Percentiles rank a stretch among this genome's conserved stretches.
Evolutionary conservation across 1,140 invertebrate species (phyloP).

Genomic region (Drosophila orena): DNA sequence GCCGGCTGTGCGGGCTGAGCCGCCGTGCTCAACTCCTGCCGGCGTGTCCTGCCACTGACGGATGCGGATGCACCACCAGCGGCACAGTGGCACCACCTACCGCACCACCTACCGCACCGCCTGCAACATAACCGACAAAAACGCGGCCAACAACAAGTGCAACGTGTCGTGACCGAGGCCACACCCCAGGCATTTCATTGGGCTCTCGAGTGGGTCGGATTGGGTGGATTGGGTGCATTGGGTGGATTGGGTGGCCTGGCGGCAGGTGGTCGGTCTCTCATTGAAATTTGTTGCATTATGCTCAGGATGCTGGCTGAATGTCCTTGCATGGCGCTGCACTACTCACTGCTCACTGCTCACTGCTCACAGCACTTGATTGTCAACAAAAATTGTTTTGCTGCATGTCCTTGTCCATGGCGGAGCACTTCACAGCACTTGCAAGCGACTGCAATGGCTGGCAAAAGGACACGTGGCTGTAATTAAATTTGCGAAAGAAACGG

Average conservation of each 20-base stretch:
- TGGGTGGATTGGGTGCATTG: not conserved
- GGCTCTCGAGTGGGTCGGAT: conserved; percentile 31
- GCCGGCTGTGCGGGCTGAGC: conserved; percentile 45
- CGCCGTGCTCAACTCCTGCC: conserved; percentile 45
- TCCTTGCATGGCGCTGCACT: conserved; percentile 64
- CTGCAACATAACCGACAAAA: conserved; percentile 42
- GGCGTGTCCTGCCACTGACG: conserved; percentile 53
- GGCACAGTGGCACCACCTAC: not conserved
- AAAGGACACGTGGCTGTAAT: conserved; percentile 71
- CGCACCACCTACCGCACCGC: not conserved
- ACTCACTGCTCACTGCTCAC: conserved; percentile 7
- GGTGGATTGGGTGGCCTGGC: conserved; percentile 11
- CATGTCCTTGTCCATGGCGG: conserved; percentile 35
- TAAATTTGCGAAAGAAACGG: conserved; percentile 61
- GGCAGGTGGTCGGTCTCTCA: conserved; percentile 65
- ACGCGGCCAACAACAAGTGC: conserved; percentile 44
- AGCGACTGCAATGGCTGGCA: conserved; percentile 70
- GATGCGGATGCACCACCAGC: conserved; percentile 55
- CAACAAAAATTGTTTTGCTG: conserved; percentile 76
- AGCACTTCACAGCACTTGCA: conserved; percentile 53
- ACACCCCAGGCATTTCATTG: conserved; percentile 60
- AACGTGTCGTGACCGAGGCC: conserved; percentile 71
- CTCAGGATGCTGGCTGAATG: conserved; percentile 57
- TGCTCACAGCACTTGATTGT: conserved; percentile 68
- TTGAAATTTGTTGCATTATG: conserved; percentile 80